Conservation (phyloP, 1,140 invertebrate species). For the Charaxes varanes region DNA sequence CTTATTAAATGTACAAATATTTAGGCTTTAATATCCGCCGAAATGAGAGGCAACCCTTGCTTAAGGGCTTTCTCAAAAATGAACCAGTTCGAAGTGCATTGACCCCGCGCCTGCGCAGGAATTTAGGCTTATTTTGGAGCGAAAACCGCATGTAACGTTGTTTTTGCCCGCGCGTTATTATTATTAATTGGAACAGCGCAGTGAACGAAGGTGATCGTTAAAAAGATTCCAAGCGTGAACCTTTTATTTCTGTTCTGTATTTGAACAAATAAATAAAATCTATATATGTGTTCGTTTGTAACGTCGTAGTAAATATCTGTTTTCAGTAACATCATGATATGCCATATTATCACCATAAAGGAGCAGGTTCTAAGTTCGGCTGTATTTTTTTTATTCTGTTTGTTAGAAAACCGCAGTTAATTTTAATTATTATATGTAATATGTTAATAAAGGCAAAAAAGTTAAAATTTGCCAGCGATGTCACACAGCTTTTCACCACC, state of each 20-base stretch:
- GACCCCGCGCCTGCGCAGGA: slow-evolving; percentile 42
- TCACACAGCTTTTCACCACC: too few relatives aligned
- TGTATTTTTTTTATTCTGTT: too few relatives aligned
- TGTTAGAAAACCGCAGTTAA: too few relatives aligned
- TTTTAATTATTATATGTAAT: too few relatives aligned
- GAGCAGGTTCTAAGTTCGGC: too few relatives aligned
- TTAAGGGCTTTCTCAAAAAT: slow-evolving; percentile 52
- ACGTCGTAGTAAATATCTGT: slow-evolving; percentile 1
- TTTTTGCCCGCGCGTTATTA: slow-evolving; percentile 50
- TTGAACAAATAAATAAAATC: background rate
- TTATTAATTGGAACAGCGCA: slow-evolving; percentile 65
- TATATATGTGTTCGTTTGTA: background rate
- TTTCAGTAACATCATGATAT: too few relatives aligned
- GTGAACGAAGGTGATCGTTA: slow-evolving; percentile 46
- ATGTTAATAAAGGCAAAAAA: too few relatives aligned
- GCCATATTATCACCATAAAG: too few relatives aligned
- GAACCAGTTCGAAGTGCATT: slow-evolving; percentile 53
- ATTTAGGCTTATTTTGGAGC: slow-evolving; percentile 55
- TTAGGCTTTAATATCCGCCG: background rate
- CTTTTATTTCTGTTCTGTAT: slow-evolving; percentile 22
- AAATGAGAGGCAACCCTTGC: background rate
- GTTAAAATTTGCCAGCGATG: too few relatives aligned
- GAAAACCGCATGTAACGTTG: slow-evolving; percentile 59
- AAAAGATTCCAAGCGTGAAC: slow-evolving; percentile 24
- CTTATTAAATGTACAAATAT: too few relatives aligned